Conservation (phyloP, 2,888 invertebrate genomes). For the Poecilus cupreus region DNA sequence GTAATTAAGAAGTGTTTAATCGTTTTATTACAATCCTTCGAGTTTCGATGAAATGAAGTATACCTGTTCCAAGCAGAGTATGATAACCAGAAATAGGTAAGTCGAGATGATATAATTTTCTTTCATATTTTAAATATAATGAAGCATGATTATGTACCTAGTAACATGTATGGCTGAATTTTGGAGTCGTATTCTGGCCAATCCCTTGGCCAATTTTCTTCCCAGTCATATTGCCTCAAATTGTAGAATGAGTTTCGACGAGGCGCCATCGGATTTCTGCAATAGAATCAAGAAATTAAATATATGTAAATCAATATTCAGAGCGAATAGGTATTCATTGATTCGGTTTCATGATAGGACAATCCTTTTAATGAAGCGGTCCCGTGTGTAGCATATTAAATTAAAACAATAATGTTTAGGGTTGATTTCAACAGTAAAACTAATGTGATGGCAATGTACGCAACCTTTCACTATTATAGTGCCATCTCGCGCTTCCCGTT, state of each 20-base stretch:
- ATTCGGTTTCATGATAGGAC: not conserved
- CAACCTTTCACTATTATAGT: not conserved
- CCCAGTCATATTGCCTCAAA: conserved; percentile 80
- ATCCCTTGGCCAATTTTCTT: conserved; percentile 75
- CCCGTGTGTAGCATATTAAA: conserved; percentile 43
- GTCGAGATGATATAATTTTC: too few relatives aligned
- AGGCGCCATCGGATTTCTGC: conserved; percentile 86
- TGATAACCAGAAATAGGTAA: too few relatives aligned
- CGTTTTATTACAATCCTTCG: too few relatives aligned
- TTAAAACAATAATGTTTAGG: conserved; percentile 39
- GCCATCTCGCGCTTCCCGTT: not conserved
- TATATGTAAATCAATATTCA: too few relatives aligned
- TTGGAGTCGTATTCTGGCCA: conserved; percentile 90
- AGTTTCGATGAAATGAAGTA: conserved; percentile 52
- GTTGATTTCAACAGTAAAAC: conserved; percentile 52
- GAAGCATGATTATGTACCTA: too few relatives aligned
- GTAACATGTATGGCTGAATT: conserved; percentile 85
- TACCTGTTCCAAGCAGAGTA: too few relatives aligned
- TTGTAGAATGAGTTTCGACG: conserved; percentile 80
- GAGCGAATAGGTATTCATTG: conserved; percentile 8
- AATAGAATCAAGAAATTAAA: conserved; percentile 63
- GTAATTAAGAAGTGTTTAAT: too few relatives aligned
- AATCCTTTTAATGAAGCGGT: conserved; percentile 33
- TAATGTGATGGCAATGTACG: conserved; percentile 20
- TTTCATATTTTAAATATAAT: too few relatives aligned